These are phyloP conservation scores for Andrena minutula DNA, from an alignment of 2,888 invertebrate species.

Conservation along the genomic window DNA sequence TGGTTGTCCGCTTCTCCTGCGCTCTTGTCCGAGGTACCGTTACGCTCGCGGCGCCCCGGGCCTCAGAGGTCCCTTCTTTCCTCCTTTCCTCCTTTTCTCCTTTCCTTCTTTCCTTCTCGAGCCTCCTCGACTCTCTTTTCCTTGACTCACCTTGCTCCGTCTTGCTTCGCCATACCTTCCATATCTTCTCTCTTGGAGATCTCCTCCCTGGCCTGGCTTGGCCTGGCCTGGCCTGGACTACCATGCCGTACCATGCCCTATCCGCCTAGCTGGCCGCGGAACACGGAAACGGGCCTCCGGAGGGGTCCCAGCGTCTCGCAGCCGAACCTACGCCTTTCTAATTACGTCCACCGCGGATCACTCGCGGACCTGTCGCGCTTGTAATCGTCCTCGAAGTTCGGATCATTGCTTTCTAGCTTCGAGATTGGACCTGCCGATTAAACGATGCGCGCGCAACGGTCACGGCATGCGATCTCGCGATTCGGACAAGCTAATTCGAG, in stretches of 20 bases:
- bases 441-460: not conserved
- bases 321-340: conserved; percentile 60
- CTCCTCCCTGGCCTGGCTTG: conserved; percentile 19
- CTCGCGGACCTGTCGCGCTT: not conserved
- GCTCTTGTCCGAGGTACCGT: conserved; percentile 69
- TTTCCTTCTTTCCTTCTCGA: conserved; percentile 9
- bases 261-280: conserved; percentile 45
- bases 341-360: not conserved
- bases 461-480: no score
- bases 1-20: conserved; percentile 55
- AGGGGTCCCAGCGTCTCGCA: conserved; percentile 61
- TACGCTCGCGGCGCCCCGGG: conserved; percentile 70
- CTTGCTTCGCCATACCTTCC: conserved; percentile 14
- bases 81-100: conserved; percentile 23
- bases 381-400: not conserved
- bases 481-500: not conserved
- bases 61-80: conserved; percentile 56
- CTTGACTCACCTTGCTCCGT: conserved; percentile 12
- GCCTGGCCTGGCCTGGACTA: conserved; percentile 10
- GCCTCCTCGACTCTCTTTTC: conserved; percentile 16
- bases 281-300: conserved; percentile 66
- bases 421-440: not conserved
- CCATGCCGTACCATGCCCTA: conserved; percentile 46
- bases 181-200: conserved; percentile 21
- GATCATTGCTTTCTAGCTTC: not conserved